Base-by-base conservation (phyloP, 2,797 vertebrate genomes). In the Acipenser transmontanus region DNA sequence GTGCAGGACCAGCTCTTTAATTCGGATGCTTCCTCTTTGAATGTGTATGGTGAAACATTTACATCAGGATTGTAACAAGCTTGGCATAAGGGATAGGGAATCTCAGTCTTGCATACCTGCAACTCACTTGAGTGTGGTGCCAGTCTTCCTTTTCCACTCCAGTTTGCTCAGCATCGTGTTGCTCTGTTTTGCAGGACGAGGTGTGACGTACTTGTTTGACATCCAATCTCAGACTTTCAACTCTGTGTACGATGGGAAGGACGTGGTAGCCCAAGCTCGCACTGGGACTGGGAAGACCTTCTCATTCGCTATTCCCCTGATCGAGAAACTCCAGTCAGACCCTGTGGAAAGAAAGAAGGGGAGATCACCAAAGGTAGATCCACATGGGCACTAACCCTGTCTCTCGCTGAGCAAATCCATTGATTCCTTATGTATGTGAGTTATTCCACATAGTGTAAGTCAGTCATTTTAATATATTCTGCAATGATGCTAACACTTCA, bases 281-380 rank as follows among this genome's bases (percentile, higher is more conserved):
- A 99, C 97, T 2, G 97, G 97, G 80, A 99, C 97, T 0, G 97
- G 97, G 65, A 99, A 99, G 81, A 99, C 97, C 0, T 93, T 98
- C 77, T 97, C 95, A 7, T 99, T 99, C 71, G 97, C 94, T 61
- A 71, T 99, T 70, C 97, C 97, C 0, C 82, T 99, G 81, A 88
- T 90, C 70, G 96, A 98, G 79, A 96, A 91, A 61, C 89, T 99
- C 62, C 91, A 93, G 79, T 69, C 68, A 1, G 78, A 78, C 5
- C 1, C 70, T 0, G 78, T 66, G 7, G 83, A 88, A 11, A 67
- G 68, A 8, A 78, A 10, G 64, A 88, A 93, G 83, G 95, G 96
- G 59, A 89, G 96, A 10, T 56, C 91, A 8, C 96, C 97, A 7
- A 95, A 92, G 87, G 97, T 98, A 77, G 68, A 3, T 34, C 34